These are phyloP conservation scores for Lymantria monacha DNA, from an alignment of 2,888 invertebrate species.

Conservation along the genomic window DNA sequence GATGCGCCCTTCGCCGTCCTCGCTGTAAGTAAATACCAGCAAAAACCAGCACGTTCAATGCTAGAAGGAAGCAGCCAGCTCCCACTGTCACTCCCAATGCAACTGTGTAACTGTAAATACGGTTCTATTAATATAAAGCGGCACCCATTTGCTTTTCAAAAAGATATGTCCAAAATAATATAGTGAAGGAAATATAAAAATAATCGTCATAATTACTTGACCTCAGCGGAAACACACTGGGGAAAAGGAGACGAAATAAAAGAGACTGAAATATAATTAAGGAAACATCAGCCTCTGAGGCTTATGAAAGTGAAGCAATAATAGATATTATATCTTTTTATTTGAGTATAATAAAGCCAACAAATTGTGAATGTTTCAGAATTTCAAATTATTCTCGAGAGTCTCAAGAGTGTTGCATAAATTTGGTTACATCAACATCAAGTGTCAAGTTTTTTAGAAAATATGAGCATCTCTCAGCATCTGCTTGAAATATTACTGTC, in stretches of 20 bases:
- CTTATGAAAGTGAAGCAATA: neutral
- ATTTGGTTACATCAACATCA: constrained; percentile 31
- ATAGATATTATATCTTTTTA: constrained; percentile 2
- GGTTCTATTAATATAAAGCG: neutral
- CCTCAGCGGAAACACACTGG: neutral
- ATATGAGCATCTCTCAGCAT: constrained; percentile 29
- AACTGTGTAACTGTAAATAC: constrained; percentile 84
- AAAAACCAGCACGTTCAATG: constrained; percentile 88
- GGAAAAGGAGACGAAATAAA: neutral
- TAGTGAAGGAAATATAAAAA: neutral
- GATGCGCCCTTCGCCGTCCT: constrained; percentile 75
- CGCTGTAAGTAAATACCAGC: constrained; percentile 89
- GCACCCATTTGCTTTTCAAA: neutral
- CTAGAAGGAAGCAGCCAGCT: constrained; percentile 87
- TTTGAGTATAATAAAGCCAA: constrained; percentile 3
- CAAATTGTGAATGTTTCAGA: constrained; percentile 16
- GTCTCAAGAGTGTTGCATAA: constrained; percentile 27
- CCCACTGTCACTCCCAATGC: constrained; percentile 90
- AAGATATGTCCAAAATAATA: neutral
- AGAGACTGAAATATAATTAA: neutral
- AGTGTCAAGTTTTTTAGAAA: constrained; percentile 22
- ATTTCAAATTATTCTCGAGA: constrained; percentile 14
- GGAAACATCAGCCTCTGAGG: neutral
- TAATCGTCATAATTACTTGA: neutral
- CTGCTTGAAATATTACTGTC: constrained; percentile 39